Conservation (phyloP, 2,113 vertebrate genomes). For the Chauna torquata region DNA sequence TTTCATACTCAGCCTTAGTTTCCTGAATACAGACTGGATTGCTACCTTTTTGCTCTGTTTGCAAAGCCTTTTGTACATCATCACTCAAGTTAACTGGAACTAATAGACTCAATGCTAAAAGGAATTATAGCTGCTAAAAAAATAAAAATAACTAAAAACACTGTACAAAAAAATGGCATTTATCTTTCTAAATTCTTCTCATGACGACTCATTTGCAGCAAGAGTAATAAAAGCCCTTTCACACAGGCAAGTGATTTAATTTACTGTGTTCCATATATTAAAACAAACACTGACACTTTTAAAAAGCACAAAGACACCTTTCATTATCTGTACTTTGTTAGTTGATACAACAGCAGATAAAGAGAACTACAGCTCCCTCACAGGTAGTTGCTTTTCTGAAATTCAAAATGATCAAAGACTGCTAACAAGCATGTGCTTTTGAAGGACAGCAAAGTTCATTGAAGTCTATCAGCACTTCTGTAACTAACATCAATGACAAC, state of each 20-base stretch:
- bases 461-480: neutral
- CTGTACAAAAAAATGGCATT: neutral
- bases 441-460: neutral
- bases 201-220: neutral
- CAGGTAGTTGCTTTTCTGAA: neutral
- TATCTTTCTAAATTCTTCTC: neutral
- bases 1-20: neutral
- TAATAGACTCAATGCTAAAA: neutral
- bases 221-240: neutral
- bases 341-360: neutral
- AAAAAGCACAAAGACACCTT: neutral
- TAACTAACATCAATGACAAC: neutral
- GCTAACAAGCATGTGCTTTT: neutral
- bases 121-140: neutral
- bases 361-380: neutral
- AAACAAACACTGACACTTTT: neutral
- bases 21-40: neutral
- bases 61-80: neutral
- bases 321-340: neutral
- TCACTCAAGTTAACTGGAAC: neutral
- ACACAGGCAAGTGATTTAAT: neutral
- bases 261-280: neutral
- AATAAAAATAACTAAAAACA: neutral
- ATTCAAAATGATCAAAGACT: neutral
- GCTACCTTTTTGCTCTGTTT: neutral